These are phyloP conservation scores for Zosterops pallidus DNA, from an alignment of 2,113 vertebrate species.

Conservation along the genomic window DNA sequence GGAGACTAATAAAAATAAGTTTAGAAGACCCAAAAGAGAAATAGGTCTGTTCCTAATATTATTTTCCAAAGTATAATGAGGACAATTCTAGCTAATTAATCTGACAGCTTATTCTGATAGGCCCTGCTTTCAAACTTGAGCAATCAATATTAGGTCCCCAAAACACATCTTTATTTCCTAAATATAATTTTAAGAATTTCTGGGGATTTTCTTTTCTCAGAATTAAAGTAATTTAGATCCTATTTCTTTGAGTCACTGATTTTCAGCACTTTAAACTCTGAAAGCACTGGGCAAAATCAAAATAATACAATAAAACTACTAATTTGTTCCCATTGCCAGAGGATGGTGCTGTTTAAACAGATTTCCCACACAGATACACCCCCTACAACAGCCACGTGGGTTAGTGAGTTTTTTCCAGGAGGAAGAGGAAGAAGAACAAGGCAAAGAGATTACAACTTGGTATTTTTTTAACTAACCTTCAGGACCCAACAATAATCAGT, in stretches of 20 bases:
- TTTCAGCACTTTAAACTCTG: neutral
- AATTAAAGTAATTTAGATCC: neutral
- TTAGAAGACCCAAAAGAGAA: neutral
- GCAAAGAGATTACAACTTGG: neutral
- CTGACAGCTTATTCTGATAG: neutral
- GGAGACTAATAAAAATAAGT: neutral
- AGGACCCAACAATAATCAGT: conserved; percentile 15
- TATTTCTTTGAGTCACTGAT: neutral
- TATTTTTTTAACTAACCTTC: neutral
- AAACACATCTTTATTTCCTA: neutral
- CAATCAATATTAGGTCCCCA: neutral
- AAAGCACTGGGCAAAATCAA: neutral
- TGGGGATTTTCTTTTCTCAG: neutral
- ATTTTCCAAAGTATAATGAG: neutral
- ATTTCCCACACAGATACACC: neutral
- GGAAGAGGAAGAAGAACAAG: neutral
- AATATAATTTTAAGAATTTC: neutral
- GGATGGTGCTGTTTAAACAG: conserved; percentile 34
- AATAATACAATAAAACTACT: neutral
- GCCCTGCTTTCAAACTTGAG: neutral
- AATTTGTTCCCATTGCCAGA: conserved; percentile 16
- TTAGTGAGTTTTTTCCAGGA: neutral
- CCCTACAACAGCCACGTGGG: neutral
- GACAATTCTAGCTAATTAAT: neutral
- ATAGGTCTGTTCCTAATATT: neutral